Conservation (phyloP, 2,888 invertebrate species). For the Pseudanteris insignis region DNA sequence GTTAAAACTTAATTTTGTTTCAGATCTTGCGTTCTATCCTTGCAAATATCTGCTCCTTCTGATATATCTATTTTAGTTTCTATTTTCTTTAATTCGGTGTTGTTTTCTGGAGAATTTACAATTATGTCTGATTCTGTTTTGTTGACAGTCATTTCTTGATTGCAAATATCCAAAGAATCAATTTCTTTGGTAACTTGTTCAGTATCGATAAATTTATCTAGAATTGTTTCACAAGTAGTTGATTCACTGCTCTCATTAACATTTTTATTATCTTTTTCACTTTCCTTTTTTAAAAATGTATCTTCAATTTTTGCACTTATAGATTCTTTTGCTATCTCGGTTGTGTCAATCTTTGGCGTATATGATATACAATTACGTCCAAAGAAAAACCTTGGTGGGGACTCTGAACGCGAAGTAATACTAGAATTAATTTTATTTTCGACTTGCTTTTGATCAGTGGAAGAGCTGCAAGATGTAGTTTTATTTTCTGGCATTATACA, state of each 20-base stretch:
- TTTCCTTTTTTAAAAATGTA: neutral
- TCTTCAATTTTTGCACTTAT: neutral
- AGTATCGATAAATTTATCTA: neutral
- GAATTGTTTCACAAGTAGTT: neutral
- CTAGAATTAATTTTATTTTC: constrained; percentile 3
- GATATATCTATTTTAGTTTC: no score
- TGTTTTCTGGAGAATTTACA: no score
- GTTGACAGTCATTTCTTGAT: no score
- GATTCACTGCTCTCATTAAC: constrained; percentile 13
- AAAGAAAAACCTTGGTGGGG: constrained; percentile 63
- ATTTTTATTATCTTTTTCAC: constrained; percentile 2
- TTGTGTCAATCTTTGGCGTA: constrained; percentile 48
- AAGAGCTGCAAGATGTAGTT: constrained; percentile 12
- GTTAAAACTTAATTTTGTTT: no score
- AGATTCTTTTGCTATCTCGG: neutral
- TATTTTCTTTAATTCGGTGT: no score
- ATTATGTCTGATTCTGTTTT: no score
- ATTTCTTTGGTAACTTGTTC: constrained; percentile 1
- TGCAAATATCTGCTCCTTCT: no score
- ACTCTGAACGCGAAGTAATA: constrained; percentile 21
- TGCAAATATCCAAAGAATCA: no score
- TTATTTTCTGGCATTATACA: constrained; percentile 7
- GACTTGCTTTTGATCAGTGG: constrained; percentile 4
- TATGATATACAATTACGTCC: constrained; percentile 64
- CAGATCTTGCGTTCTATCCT: no score